A percentile compares a stretch with the other conserved stretches of the same genome.
These are phyloP conservation scores for Calonectris borealis DNA, from an alignment of 2,113 vertebrate species.

Conservation along the genomic window DNA sequence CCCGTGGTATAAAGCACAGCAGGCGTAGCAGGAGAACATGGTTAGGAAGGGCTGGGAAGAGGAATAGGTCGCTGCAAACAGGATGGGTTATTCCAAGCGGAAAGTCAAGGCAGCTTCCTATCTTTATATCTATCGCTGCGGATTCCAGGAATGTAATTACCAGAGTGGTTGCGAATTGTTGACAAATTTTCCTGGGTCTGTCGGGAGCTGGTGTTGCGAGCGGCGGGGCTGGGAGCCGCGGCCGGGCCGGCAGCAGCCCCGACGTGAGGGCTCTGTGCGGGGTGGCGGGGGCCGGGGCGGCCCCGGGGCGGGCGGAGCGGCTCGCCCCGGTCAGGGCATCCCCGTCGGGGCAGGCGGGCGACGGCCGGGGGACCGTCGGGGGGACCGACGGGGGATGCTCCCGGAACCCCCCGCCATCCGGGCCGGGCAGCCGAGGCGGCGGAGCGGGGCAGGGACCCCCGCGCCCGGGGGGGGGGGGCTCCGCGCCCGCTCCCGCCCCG, in stretches of 20 bases:
- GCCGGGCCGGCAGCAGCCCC: not conserved
- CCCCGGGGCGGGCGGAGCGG: not conserved
- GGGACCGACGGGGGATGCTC: too few species aligned
- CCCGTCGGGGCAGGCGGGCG: not conserved
- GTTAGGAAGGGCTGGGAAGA: not conserved
- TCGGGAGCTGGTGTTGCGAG: not conserved
- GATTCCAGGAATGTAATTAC: slow-evolving; percentile 46
- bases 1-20: not conserved
- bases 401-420: too few species aligned
- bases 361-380: too few species aligned
- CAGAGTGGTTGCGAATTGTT: slow-evolving; percentile 42
- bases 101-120: slow-evolving; percentile 56
- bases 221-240: not conserved
- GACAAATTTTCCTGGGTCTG: slow-evolving; percentile 38
- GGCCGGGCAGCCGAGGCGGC: too few species aligned
- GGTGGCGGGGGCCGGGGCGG: not conserved
- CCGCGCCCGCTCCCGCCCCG: too few species aligned
- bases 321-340: not conserved
- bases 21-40: not conserved
- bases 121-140: slow-evolving; percentile 44
- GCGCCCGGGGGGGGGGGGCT: too few species aligned
- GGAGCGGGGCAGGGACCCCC: too few species aligned
- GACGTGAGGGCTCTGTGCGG: not conserved
- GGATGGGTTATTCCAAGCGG: not conserved
- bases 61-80: not conserved